Base-by-base conservation (phyloP, 2,113 vertebrate genomes). In the Aspiorhynchus laticeps region DNA sequence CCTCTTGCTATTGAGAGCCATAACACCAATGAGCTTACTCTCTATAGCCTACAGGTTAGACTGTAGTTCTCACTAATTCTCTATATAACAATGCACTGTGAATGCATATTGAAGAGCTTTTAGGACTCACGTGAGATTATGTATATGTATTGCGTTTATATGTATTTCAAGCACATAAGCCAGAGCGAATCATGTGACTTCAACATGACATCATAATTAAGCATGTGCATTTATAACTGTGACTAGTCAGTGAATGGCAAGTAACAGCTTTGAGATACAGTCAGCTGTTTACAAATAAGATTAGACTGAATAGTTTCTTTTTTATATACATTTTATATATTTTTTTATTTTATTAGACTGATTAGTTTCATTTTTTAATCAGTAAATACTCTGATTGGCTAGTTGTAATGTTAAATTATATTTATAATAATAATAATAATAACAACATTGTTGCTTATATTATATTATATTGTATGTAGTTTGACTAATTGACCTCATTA, bases 81-180 rank as follows among this genome's bases (percentile, higher is more conserved):
- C 19, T 87, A 63, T 33, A 76, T 61, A 11, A 59, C 12, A 84
- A 74, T 28, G 8, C 67, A 56, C 28, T 33, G 67, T 36, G 21
- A 73, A 53, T 53, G 82, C 82, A 9, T 83, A 51, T 17, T 14
- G 46, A 36, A 83, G 38, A 67, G 80, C 80, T 83, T 83, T 83
- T 53, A 83, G 63, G 26, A 51, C n/a, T 83, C 11, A n/a, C 81
- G 38, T 84, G 15, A 9, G 31, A 82, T 67, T 67, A 80, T 36
- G 36, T 82, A 26, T 61, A 61, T 3, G 8, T 61, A 61, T n/a
- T 61, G 24, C 1, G 24, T 61, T 61, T 61, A n/a, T n/a, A 61
- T n/a, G 24, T 61, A 59, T 24, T 56, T 31, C 7, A 41, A 63
- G 12, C 4, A 21, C 36, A 80, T 78, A 7, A 73, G 2, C 61